Percentiles rank a stretch among this genome's conserved stretches.
Evolutionary conservation across 2,797 vertebrate species (phyloP).

Genomic region (Pangasius sanitwongsei): DNA sequence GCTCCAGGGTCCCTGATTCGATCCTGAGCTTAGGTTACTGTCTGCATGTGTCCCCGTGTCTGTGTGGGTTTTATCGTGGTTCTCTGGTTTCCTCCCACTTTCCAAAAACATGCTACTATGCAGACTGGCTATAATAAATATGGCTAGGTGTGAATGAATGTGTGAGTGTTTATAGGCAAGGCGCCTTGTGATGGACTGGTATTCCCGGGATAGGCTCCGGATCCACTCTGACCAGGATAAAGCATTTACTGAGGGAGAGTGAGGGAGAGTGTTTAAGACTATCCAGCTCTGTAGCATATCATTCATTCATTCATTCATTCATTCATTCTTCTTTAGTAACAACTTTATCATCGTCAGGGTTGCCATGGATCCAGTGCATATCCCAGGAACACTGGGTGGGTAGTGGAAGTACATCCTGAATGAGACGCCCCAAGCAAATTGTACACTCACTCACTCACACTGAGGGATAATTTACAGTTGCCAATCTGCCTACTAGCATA

Average conservation of each 20-base stretch:
- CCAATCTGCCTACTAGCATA: too few species aligned
- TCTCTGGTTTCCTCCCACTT: not conserved
- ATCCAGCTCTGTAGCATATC: not conserved
- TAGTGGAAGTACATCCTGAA: not conserved
- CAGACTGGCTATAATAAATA: not conserved
- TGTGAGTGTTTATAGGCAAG: not conserved
- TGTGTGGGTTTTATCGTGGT: not conserved
- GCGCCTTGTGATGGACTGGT: not conserved
- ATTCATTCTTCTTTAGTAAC: not conserved
- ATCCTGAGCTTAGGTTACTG: not conserved
- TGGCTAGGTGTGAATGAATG: not conserved
- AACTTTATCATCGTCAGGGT: not conserved
- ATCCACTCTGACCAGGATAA: not conserved
- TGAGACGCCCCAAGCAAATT: not conserved
- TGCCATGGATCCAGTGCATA: not conserved
- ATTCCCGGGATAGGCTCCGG: not conserved
- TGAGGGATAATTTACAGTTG: too few species aligned
- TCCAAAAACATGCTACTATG: not conserved
- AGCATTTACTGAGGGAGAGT: not conserved
- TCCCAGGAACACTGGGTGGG: not conserved
- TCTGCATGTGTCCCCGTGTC: not conserved
- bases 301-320: not conserved
- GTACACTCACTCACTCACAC: not conserved
- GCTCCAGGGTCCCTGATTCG: not conserved
- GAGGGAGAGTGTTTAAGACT: not conserved